Percentiles rank a stretch among this genome's conserved stretches.
Evolutionary conservation across 2,113 vertebrate species (phyloP).

Genomic region (Halichoerus grypus): DNA sequence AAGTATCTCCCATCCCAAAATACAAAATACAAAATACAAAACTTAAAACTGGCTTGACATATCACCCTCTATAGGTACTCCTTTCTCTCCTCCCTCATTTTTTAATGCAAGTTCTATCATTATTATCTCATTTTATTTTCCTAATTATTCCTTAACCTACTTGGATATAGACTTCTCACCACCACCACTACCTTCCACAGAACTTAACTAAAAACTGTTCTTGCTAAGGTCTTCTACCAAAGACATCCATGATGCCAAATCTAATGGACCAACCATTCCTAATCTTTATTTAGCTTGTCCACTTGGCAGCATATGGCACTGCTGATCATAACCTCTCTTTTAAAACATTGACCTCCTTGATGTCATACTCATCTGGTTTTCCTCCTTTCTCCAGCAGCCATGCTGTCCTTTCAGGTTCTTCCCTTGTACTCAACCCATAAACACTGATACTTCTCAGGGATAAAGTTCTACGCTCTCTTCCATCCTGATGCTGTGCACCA

Average conservation of each 20-base stretch:
- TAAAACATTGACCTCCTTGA: neutral
- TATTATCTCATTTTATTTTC: neutral
- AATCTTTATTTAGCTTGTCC: neutral
- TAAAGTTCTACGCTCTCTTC: neutral
- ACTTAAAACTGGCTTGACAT: neutral
- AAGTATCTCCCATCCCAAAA: neutral
- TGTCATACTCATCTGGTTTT: neutral
- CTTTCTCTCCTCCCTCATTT: neutral
- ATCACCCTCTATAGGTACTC: neutral
- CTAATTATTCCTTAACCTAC: constrained; percentile 25
- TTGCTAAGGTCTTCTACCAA: constrained; percentile 11
- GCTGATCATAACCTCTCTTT: neutral
- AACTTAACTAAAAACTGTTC: constrained; percentile 32
- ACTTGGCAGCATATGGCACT: neutral
- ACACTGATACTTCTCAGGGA: neutral
- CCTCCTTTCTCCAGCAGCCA: neutral
- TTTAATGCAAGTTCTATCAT: neutral
- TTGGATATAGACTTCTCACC: neutral
- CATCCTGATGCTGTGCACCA: neutral
- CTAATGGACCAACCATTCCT: neutral
- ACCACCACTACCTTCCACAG: neutral
- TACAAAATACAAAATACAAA: neutral
- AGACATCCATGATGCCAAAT: neutral
- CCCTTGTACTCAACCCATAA: neutral
- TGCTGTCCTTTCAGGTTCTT: neutral